Base-by-base conservation (phyloP, 2,113 vertebrate species). In the Brachionichthys hirsutus region DNA sequence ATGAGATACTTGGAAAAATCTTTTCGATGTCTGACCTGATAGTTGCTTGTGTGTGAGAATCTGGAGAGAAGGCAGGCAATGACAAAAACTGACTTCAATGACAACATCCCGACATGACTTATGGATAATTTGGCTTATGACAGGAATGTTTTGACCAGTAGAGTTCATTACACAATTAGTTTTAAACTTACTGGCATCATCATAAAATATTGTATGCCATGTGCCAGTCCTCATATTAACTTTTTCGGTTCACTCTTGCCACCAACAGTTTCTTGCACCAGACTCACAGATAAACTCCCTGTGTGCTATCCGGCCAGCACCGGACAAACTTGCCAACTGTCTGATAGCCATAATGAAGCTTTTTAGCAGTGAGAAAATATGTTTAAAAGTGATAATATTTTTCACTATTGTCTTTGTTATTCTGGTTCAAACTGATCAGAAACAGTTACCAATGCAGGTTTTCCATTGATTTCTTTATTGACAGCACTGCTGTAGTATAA, bases 1-100 rank as follows among this genome's bases (percentile, higher is more conserved):
- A 64, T 6, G 1, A 71, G 57, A 80, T 54, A 55, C 55, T 77
- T 70, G 57, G 48, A 47, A 70, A 47, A 70, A 67, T 59, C 56
- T 34, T 59, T 61, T 79, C 52, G 55, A 62, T 35, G 70, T 73
- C 80, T 72, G 75, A 62, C 40, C 38, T 50, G 44, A 81, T 73
- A 78, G 69, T 54, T 77, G 69, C 76, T 80, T 72, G 50, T 55
- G 30, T 58, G 64, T 64, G 52, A 69, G 73, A 51, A 62, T 46
- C 45, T 36, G 38, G 62, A 81, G 36, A 45, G 65, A 54, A 62
- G 42, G 54, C 20, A 38, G 41, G 45, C 16, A 12, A 45, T 62
- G 17, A 40, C 59, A 48, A 24, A n/a, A 56, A 18, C 54, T 65
- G 20, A 67, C 38, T 61, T 16, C n/a, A 34, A 9, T 9, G 9